Percentiles rank a stretch among this genome's conserved stretches.
phyloP scores from a whole-genome alignment of 2,113 vertebrate species.

The Pelecanoides urinatrix region DNA sequence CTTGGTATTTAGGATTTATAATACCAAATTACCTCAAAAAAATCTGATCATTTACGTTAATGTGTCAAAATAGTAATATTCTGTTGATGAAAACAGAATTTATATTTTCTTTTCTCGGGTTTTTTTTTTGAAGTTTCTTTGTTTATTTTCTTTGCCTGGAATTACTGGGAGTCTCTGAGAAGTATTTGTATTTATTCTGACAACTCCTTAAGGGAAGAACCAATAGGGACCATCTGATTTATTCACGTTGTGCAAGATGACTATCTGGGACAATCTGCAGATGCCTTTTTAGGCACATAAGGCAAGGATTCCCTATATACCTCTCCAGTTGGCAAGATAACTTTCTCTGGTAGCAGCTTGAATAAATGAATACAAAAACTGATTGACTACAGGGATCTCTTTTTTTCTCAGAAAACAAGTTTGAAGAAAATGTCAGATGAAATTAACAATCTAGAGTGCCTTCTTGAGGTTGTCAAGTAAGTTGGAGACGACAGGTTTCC shows the following conservation, averaged over 20 bases:
- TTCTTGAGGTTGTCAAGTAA: neutral
- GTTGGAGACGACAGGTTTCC: neutral
- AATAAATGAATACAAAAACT: constrained; percentile 14
- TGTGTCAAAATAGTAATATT: neutral
- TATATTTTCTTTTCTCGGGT: neutral
- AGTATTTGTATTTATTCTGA: constrained; percentile 16
- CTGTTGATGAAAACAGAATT: neutral
- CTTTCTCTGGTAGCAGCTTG: neutral
- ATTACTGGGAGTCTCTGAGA: neutral
- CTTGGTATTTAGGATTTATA: neutral
- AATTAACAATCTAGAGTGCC: neutral
- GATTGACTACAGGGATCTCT: neutral
- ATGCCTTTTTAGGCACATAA: neutral
- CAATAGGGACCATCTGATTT: neutral
- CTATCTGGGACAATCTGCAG: neutral
- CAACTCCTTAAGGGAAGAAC: neutral
- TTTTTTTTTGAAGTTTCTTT: neutral
- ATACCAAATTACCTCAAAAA: neutral
- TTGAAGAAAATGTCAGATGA: constrained; percentile 28
- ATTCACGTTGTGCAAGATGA: neutral
- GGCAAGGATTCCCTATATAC: neutral
- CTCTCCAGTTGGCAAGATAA: neutral
- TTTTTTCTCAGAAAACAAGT: neutral
- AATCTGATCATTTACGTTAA: neutral
- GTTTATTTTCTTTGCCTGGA: neutral